Conservation (phyloP, 2,888 invertebrate species). For the Parnassius mnemosyne region DNA sequence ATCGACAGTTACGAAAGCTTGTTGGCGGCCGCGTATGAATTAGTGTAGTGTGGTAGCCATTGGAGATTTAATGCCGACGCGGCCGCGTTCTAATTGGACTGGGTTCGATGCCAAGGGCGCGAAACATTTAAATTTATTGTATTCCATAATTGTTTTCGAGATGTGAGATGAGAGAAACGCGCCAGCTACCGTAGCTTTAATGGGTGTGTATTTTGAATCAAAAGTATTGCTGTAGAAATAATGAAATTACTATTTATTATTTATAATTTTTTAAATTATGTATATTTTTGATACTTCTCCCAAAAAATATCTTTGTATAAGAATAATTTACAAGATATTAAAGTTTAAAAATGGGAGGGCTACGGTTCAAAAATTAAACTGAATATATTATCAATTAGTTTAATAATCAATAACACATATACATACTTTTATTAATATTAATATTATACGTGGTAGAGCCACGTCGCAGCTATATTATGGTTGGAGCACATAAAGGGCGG, state of each 20-base stretch:
- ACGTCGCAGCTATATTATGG: too few relatives aligned
- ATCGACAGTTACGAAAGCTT: constrained; percentile 62
- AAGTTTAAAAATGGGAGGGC: too few relatives aligned
- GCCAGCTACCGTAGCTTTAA: constrained; percentile 27
- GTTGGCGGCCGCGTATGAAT: constrained; percentile 71
- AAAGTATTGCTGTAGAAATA: constrained; percentile 30
- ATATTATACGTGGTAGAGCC: too few relatives aligned
- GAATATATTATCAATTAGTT: too few relatives aligned
- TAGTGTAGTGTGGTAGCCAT: constrained; percentile 77
- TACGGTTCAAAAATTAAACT: too few relatives aligned
- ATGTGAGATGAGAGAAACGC: constrained; percentile 48
- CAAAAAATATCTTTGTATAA: too few relatives aligned
- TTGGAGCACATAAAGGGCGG: too few relatives aligned
- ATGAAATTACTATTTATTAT: neutral
- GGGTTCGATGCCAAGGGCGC: constrained; percentile 71
- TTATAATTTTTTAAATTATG: too few relatives aligned
- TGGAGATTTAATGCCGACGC: constrained; percentile 73
- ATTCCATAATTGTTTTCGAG: constrained; percentile 75
- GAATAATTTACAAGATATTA: too few relatives aligned
- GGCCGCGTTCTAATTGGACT: constrained; percentile 72
- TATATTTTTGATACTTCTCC: too few relatives aligned
- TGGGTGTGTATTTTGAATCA: neutral
- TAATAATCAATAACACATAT: too few relatives aligned
- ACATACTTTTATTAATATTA: too few relatives aligned
- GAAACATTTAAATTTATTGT: constrained; percentile 72